Evolutionary conservation across 1,140 invertebrate genomes (phyloP).

Genomic region (Vanessa tameamea): DNA sequence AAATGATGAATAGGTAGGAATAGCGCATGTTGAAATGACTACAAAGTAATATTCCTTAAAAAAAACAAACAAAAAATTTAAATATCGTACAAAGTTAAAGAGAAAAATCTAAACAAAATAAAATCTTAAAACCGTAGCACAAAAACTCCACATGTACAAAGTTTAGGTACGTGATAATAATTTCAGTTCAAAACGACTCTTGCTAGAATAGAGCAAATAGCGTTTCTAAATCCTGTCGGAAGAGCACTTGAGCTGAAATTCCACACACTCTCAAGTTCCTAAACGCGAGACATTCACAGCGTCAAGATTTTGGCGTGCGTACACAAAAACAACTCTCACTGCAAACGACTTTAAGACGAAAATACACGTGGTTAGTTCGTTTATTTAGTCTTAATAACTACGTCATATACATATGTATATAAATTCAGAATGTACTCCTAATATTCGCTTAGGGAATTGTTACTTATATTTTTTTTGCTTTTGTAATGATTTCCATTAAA

Average conservation of each 20-base stretch:
- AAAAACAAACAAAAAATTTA: no score
- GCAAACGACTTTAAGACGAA: constrained; percentile 15
- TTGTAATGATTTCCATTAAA: no score
- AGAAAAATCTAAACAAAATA: background rate
- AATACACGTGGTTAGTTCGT: constrained; percentile 5
- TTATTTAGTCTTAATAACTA: background rate
- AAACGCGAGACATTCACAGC: constrained; percentile 23
- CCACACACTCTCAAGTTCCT: constrained; percentile 17
- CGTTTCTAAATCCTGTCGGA: constrained; percentile 28
- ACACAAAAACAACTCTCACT: constrained; percentile 1
- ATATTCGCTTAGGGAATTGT: no score
- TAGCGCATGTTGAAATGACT: no score
- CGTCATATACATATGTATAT: background rate
- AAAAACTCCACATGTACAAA: constrained; percentile 20
- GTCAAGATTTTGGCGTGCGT: constrained; percentile 21
- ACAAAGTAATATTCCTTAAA: no score
- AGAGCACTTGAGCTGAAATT: constrained; percentile 25
- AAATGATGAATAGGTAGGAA: no score
- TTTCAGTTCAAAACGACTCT: constrained; percentile 24
- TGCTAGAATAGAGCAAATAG: constrained; percentile 26
- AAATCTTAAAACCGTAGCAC: constrained; percentile 2
- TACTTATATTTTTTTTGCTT: no score
- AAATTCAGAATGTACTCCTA: background rate
- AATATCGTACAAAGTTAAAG: background rate
- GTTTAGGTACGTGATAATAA: constrained; percentile 27